These are phyloP conservation scores for Papilio protenor DNA, from an alignment of 2,888 invertebrate genomes.

Conservation along the genomic window DNA sequence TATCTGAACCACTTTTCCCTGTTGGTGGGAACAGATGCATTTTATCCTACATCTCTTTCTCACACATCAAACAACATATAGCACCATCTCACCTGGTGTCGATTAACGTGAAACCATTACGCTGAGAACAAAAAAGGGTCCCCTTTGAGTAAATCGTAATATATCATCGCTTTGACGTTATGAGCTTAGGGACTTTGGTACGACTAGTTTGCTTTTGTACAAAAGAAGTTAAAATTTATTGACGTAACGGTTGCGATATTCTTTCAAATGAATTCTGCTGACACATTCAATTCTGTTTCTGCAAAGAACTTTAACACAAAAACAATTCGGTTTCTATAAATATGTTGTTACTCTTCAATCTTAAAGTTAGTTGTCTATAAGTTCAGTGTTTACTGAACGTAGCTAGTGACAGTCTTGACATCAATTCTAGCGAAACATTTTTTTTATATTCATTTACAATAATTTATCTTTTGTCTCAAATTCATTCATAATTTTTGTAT, in stretches of 20 bases:
- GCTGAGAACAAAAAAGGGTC: constrained; percentile 83
- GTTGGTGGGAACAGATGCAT: constrained; percentile 77
- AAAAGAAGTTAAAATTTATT: constrained; percentile 74
- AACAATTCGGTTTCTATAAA: background rate
- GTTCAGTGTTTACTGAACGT: background rate
- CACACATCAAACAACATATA: constrained; percentile 51
- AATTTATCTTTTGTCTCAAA: background rate
- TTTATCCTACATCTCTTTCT: constrained; percentile 60
- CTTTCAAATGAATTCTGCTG: constrained; percentile 27
- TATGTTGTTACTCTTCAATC: background rate
- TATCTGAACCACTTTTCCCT: constrained; percentile 74
- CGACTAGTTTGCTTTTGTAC: constrained; percentile 71
- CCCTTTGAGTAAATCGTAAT: constrained; percentile 83
- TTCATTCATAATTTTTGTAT: background rate
- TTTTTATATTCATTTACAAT: background rate
- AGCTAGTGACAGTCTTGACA: background rate
- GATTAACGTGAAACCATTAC: constrained; percentile 83
- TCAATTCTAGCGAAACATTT: background rate
- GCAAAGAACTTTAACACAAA: background rate
- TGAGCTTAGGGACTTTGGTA: constrained; percentile 72
- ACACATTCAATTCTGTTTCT: constrained; percentile 16
- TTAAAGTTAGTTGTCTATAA: background rate
- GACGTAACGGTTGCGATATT: constrained; percentile 66
- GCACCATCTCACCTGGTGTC: constrained; percentile 60
- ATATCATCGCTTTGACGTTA: constrained; percentile 82